Base-by-base conservation (phyloP, 1,140 invertebrate genomes). In the Caerostris extrusa region DNA sequence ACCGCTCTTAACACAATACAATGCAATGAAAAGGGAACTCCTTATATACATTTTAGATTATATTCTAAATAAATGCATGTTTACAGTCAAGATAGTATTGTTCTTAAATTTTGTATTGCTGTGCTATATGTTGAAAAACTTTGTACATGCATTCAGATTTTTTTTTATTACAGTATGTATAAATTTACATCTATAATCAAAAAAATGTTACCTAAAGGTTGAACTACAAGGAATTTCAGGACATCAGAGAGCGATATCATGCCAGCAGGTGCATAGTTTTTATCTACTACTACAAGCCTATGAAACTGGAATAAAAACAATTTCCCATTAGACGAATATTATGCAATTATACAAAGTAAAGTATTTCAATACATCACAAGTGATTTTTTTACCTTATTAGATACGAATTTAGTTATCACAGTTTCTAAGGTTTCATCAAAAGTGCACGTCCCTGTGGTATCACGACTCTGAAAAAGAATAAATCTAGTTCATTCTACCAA, bases 241-340 rank as follows among this genome's bases (percentile, higher is more conserved):
- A 94, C 55, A 64, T 94, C 94, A 3, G 94, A 94, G 14, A 94
- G 55, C 8, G 94, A 94, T 56, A 94, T 17, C 56, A 94, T 90
- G 14, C 94, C 94, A 55, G 90, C 83, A 53, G 90, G 87, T 50
- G 58, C 17, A 50, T 67, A 56, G 5, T 53, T 90, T 7, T 69
- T 86, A 86, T 94, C 93, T 17, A 86, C 77, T 7, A 94, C 87
- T 17, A 94, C 94, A 34, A 94, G 58, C 5, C 94, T 58, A 91
- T 94, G 94, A 94, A 90, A 86, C 93, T 94, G 19, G 12, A 88
- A 81, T n/a, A 86, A 17, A 86, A 86, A 61, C 6, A 4, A 34
- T 50, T 12, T 55, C 7, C 1, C 10, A 81, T 14, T 50, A 81
- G 5, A 19, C 7, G 6, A 19, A 19, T 7, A 19, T 53, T 17